Evolutionary conservation across 2,797 vertebrate species (phyloP).

Genomic region (Bucorvus abyssinicus): DNA sequence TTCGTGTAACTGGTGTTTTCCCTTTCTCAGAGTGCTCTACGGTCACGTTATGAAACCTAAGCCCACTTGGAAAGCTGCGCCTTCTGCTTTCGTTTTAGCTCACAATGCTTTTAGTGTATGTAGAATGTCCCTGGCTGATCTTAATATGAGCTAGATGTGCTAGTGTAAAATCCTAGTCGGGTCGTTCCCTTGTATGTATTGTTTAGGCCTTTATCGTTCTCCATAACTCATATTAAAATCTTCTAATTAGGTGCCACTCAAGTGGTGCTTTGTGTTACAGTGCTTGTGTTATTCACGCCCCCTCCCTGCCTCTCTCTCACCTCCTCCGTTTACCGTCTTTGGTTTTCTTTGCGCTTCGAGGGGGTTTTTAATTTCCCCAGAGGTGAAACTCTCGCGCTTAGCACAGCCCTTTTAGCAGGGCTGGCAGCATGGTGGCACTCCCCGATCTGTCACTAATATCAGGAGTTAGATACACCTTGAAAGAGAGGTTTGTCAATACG

Average conservation of each 20-base stretch:
- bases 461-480: constrained; percentile 30
- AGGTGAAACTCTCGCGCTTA: background rate
- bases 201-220: background rate
- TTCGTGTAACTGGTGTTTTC: background rate
- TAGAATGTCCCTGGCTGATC: background rate
- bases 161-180: background rate
- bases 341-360: background rate
- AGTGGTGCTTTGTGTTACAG: too few relatives aligned
- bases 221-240: background rate
- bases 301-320: background rate
- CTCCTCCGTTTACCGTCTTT: background rate
- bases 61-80: background rate
- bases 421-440: background rate
- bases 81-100: constrained; percentile 10
- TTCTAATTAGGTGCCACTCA: background rate
- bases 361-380: background rate
- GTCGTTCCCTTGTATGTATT: background rate
- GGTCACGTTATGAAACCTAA: background rate
- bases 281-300: background rate
- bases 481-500: background rate
- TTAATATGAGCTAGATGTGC: background rate
- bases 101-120: background rate
- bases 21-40: background rate
- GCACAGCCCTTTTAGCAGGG: background rate
- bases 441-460: background rate